Conservation (phyloP, 2,113 vertebrate genomes). For the Menura novaehollandiae region DNA sequence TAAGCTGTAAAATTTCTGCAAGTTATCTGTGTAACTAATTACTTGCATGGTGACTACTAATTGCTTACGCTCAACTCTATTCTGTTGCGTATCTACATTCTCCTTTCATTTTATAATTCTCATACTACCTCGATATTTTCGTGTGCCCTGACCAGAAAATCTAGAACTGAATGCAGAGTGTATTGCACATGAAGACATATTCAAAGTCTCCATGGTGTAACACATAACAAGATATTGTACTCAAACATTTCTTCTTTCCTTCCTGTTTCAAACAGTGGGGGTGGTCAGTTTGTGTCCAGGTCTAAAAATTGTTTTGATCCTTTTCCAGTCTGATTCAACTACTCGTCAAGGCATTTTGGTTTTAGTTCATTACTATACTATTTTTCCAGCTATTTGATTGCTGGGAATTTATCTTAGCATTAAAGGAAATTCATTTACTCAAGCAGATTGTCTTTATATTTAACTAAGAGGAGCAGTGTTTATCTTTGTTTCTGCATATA, state of each 20-base stretch:
- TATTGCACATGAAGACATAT: neutral
- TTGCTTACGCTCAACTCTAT: neutral
- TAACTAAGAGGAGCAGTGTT: neutral
- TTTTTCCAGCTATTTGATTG: neutral
- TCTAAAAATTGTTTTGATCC: neutral
- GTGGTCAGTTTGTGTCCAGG: neutral
- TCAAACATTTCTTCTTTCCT: neutral
- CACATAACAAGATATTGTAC: neutral
- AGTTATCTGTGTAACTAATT: neutral
- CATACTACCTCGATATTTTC: neutral
- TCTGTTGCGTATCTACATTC: neutral
- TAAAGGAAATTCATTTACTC: neutral
- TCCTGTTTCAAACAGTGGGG: neutral
- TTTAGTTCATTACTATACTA: neutral
- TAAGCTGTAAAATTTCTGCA: neutral
- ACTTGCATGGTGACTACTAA: neutral
- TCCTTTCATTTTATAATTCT: neutral
- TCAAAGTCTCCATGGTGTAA: neutral
- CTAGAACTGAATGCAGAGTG: neutral
- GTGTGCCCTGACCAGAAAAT: neutral
- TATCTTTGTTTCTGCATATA: neutral
- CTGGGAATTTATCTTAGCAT: neutral
- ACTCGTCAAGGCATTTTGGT: neutral
- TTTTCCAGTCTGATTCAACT: neutral
- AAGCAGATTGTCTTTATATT: neutral